phyloP scores from a whole-genome alignment of 2,797 vertebrate species.

The Sarcophilus harrisii region DNA sequence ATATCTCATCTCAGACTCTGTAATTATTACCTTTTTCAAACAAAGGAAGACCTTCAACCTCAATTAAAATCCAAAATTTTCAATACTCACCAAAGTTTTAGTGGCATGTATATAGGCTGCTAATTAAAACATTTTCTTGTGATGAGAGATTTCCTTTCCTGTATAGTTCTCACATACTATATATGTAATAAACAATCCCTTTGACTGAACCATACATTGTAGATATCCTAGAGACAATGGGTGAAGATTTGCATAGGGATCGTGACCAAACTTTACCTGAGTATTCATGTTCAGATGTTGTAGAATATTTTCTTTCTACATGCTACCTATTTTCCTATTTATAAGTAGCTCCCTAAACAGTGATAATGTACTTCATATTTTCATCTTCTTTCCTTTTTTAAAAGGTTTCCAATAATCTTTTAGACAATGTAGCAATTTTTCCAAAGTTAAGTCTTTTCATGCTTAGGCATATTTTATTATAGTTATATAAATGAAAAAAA shows the following conservation, averaged over 20 bases:
- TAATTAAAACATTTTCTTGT: not conserved
- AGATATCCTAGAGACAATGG: not conserved
- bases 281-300: not conserved
- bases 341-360: not conserved
- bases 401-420: constrained; percentile 3
- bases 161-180: rapidly evolving
- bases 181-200: not conserved
- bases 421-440: constrained; percentile 22
- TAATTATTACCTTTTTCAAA: not conserved
- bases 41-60: not conserved
- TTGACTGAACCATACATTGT: not conserved
- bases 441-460: constrained; percentile 30
- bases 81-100: not conserved
- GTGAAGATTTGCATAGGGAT: rapidly evolving
- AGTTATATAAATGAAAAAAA: constrained; percentile 50
- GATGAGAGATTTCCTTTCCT: not conserved
- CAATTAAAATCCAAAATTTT: not conserved
- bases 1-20: not conserved
- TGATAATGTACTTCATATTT: not conserved
- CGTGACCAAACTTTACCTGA: constrained; percentile 10
- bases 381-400: not conserved
- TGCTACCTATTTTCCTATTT: not conserved
- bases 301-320: not conserved
- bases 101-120: not conserved
- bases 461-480: not conserved